phyloP scores from a whole-genome alignment of 1,140 invertebrate genomes.

The Listronotus bonariensis region DNA sequence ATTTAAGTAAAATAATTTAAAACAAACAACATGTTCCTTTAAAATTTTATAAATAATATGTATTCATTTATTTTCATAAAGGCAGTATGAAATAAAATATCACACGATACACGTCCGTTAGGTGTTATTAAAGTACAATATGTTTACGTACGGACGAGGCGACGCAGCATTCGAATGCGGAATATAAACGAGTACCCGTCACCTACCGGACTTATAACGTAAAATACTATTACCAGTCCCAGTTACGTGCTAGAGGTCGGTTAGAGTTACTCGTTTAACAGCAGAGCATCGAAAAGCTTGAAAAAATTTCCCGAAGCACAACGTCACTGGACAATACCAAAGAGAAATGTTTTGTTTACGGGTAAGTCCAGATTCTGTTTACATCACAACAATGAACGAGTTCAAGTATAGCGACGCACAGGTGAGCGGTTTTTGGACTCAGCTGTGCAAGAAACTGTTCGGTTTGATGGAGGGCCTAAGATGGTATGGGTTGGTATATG shows the following conservation, averaged over 20 bases:
- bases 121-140: too few species aligned
- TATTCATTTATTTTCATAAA: too few species aligned
- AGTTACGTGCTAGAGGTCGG: not conserved
- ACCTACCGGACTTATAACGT: too few species aligned
- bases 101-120: too few species aligned
- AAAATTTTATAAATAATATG: too few species aligned
- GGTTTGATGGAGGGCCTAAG: not conserved
- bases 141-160: too few species aligned
- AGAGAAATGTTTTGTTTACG: constrained; percentile 3
- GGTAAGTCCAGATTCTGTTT: constrained; percentile 3
- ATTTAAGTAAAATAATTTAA: too few species aligned
- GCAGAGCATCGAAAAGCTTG: not conserved
- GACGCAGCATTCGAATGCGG: too few species aligned
- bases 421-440: not conserved
- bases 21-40: too few species aligned
- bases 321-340: constrained; percentile 1
- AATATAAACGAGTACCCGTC: too few species aligned
- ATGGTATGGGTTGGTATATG: constrained; percentile 24
- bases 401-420: not conserved
- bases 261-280: not conserved
- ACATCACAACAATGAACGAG: not conserved
- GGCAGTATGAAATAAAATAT: too few species aligned
- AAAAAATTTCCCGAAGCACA: not conserved
- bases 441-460: not conserved
- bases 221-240: too few species aligned